Percentiles rank a stretch among this genome's conserved stretches.
phyloP scores from a whole-genome alignment of 1,140 invertebrate species.

The Homarus americanus region DNA sequence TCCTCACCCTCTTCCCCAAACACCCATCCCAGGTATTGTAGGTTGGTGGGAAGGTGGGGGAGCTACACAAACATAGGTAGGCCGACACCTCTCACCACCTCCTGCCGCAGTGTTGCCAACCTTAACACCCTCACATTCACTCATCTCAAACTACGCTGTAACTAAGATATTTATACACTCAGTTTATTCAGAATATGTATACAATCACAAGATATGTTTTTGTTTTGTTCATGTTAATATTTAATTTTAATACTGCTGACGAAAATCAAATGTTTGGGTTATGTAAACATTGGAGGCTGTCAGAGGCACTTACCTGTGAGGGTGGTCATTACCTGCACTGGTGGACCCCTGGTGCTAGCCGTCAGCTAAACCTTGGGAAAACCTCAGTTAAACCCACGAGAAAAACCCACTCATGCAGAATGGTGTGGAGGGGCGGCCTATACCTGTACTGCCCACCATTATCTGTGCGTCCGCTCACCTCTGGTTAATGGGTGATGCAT shows the following conservation, averaged over 20 bases:
- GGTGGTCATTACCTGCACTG: constrained; percentile 25
- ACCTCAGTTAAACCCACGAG: constrained; percentile 20
- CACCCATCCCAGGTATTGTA: constrained; percentile 5
- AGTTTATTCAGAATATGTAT: too few relatives aligned
- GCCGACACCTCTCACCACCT: neutral
- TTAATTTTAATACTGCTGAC: neutral
- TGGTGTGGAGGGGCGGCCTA: neutral
- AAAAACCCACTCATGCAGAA: constrained; percentile 41
- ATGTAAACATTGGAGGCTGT: neutral
- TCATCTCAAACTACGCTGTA: too few relatives aligned
- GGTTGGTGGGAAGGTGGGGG: constrained; percentile 5
- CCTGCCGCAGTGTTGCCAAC: neutral
- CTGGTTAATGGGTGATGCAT: neutral
- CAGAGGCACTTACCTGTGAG: neutral
- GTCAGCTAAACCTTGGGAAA: constrained; percentile 5
- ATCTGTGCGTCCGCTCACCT: neutral
- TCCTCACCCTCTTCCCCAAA: neutral
- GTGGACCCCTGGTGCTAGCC: neutral
- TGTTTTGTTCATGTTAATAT: too few relatives aligned
- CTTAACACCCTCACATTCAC: neutral
- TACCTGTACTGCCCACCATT: constrained; percentile 43
- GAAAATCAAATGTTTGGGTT: neutral
- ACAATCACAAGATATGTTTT: too few relatives aligned
- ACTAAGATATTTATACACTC: too few relatives aligned
- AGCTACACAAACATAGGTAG: constrained; percentile 29